These are phyloP conservation scores for Tenthredo distinguenda DNA, from an alignment of 2,888 invertebrate species.

Conservation along the genomic window DNA sequence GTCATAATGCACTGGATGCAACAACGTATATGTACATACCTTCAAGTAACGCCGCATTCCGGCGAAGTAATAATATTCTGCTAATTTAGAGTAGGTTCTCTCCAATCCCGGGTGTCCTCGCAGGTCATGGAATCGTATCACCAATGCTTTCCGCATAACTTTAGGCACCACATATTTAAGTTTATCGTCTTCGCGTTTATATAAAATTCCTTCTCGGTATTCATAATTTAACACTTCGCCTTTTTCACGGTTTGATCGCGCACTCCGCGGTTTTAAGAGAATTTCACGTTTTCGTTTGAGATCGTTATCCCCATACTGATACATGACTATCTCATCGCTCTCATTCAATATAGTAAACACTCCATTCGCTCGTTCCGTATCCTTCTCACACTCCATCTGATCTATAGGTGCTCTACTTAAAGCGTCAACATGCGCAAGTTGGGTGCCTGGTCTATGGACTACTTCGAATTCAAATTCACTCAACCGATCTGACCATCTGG, in stretches of 20 bases:
- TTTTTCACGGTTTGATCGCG: neutral
- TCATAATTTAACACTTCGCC: slow-evolving; percentile 27
- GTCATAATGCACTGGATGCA: slow-evolving; percentile 63
- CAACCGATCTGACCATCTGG: slow-evolving; percentile 58
- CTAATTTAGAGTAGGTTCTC: slow-evolving; percentile 54
- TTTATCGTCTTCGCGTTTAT: neutral
- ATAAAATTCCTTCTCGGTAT: slow-evolving; percentile 24
- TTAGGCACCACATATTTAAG: slow-evolving; percentile 48
- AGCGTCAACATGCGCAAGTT: too few species aligned
- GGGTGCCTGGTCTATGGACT: too few species aligned
- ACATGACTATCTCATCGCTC: too few species aligned
- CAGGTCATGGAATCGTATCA: slow-evolving; percentile 58
- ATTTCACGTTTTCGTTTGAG: too few species aligned
- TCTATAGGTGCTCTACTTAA: too few species aligned
- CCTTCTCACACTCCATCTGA: too few species aligned
- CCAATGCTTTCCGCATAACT: slow-evolving; percentile 55
- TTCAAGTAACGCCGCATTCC: slow-evolving; percentile 58
- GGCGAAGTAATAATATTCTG: slow-evolving; percentile 60
- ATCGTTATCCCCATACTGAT: too few species aligned
- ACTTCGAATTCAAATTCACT: slow-evolving; percentile 58
- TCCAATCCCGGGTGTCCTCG: slow-evolving; percentile 60
- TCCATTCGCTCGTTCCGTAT: too few species aligned
- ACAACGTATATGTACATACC: slow-evolving; percentile 56
- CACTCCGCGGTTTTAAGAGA: too few species aligned
- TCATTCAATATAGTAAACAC: too few species aligned